Percentiles rank a stretch among this genome's conserved stretches.
phyloP scores from a whole-genome alignment of 64 coral and sea anemone genomes.

The Trachythela sp. region DNA sequence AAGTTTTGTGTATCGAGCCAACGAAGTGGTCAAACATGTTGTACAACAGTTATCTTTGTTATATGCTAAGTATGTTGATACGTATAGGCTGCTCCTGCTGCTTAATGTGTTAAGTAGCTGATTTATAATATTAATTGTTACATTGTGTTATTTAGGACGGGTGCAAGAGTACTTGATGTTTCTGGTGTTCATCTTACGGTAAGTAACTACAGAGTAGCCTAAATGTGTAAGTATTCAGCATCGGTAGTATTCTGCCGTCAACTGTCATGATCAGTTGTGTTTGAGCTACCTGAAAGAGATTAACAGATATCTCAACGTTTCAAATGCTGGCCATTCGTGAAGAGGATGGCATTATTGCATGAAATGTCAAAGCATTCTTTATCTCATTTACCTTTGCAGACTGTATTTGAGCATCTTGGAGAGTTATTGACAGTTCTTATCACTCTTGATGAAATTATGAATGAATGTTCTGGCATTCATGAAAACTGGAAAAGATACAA shows the following conservation, averaged over 20 bases:
- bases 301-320: no score
- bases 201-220: slow-evolving; percentile 18
- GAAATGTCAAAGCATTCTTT: neutral
- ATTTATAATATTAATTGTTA: no score
- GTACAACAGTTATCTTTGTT: slow-evolving; percentile 83
- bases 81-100: neutral
- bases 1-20: slow-evolving; percentile 72
- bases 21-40: slow-evolving; percentile 95
- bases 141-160: slow-evolving; percentile 45
- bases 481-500: slow-evolving; percentile 95
- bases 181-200: slow-evolving; percentile 92
- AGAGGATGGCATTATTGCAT: neutral
- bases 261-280: no score
- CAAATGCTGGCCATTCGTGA: no score
- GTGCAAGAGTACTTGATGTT: slow-evolving; percentile 85
- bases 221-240: no score
- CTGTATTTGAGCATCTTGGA: slow-evolving; percentile 96
- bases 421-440: slow-evolving; percentile 65
- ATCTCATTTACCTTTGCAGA: slow-evolving; percentile 38
- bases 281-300: no score
- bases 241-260: no score
- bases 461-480: slow-evolving; percentile 78
- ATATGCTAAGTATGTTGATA: slow-evolving; percentile 70
- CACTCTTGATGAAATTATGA: slow-evolving; percentile 91
- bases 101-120: neutral